Evolutionary conservation across 2,888 invertebrate genomes (phyloP).

Genomic region (Apeira syringaria): DNA sequence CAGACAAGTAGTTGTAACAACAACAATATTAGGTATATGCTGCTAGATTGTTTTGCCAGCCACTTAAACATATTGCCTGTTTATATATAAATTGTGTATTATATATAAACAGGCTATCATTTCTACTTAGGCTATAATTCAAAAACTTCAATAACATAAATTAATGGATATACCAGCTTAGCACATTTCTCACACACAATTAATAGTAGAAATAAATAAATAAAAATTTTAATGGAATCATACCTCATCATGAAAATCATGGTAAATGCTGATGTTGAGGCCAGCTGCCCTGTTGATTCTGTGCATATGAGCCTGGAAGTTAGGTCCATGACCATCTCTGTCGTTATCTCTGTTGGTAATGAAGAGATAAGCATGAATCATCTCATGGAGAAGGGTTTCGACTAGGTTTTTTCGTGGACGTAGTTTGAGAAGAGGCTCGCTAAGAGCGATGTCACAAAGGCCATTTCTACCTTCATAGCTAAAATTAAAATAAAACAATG

Average conservation of each 20-base stretch:
- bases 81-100: no score
- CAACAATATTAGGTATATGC: no score
- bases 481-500: slow-evolving; percentile 9
- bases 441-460: slow-evolving; percentile 92
- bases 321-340: slow-evolving; percentile 97
- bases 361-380: slow-evolving; percentile 99
- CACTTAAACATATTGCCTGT: no score
- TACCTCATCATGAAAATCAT: slow-evolving; percentile 97
- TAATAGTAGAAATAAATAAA: no score
- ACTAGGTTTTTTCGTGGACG: slow-evolving; percentile 97
- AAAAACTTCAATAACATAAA: no score
- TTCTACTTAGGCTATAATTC: no score
- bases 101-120: no score
- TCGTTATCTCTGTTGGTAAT: slow-evolving; percentile 93
- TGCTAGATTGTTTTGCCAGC: no score
- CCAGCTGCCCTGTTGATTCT: slow-evolving; percentile 95
- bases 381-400: slow-evolving; percentile 99
- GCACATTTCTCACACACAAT: no score
- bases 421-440: slow-evolving; percentile 95
- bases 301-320: slow-evolving; percentile 96
- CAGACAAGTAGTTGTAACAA: no score
- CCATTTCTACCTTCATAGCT: slow-evolving; percentile 89
- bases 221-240: no score
- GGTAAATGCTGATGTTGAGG: slow-evolving; percentile 95
- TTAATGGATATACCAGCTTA: no score